Base-by-base conservation (phyloP, 2,888 invertebrate genomes). In the Eilema griseolum region DNA sequence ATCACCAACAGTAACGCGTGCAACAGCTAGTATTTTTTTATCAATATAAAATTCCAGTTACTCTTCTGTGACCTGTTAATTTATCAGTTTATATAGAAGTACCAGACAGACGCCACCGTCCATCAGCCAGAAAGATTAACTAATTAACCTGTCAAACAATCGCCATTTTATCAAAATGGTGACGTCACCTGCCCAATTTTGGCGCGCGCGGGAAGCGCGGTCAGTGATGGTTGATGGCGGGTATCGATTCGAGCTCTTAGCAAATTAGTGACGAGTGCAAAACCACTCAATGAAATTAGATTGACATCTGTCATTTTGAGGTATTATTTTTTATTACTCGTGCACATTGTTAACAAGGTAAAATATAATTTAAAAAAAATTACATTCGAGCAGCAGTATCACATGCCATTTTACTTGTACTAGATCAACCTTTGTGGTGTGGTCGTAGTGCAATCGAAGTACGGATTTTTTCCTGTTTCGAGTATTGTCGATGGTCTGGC, bases 181-280 rank as follows among this genome's bases (percentile, higher is more conserved):
- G 75, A 79, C 81, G 84, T 82, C 81, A 83, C 52, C 62, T 11
- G 28, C 64, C 76, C 79, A 82, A 75, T 80, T 85, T 83, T 79
- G 76, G 78, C 76, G 76, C 76, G 76, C 74, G 75, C 75, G 71
- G 61, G 75, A 77, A 80, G 62, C 67, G 72, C 69, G 73, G 70
- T 79, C 70, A 78, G 76, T 79, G 82, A 81, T 76, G 77, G 77
- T 10, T 10, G 52, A 52, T 52, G 52, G 73, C 74, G 67, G 67
- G 73, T 83, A 87, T 88, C 86, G 85, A 87, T 87, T 83, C 69
- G 73, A 73, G 85, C 90, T 89, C 85, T 90, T 89, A 90, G 88
- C 83, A 84, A 90, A 92, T 91, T 92, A 90, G 88, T 88, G 87
- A 86, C 84, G 90, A 82, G 76, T 80, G 81, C 79, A 85, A 84